Evolutionary conservation across 2,113 vertebrate genomes (phyloP).

Genomic region (Nanger granti): DNA sequence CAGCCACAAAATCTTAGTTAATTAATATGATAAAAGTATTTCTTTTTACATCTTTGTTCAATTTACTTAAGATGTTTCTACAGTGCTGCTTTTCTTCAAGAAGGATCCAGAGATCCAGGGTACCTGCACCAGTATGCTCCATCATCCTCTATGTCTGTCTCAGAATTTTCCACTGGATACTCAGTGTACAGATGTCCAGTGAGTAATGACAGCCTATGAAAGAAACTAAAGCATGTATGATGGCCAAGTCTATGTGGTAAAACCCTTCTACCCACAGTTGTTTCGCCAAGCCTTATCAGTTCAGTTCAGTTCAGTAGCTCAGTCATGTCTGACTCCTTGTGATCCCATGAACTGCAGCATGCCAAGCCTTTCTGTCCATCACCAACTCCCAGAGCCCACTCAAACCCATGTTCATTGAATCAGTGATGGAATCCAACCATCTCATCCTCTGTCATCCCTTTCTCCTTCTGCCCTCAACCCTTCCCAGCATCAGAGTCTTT

Average conservation of each 20-base stretch:
- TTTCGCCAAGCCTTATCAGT: not conserved
- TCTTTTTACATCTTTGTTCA: not conserved
- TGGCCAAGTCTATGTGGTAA: not conserved
- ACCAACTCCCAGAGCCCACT: not conserved
- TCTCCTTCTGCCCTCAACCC: not conserved
- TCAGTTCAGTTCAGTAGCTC: not conserved
- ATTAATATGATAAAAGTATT: not conserved
- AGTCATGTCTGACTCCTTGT: not conserved
- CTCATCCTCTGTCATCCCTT: not conserved
- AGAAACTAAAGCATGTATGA: not conserved
- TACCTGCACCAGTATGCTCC: not conserved
- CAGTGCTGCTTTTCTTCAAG: not conserved
- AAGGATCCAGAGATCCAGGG: not conserved
- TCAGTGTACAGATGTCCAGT: not conserved
- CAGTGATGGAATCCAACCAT: not conserved
- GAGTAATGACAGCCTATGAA: not conserved
- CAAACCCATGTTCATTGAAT: not conserved
- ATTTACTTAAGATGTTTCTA: not conserved
- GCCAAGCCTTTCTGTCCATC: not conserved
- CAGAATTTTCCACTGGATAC: not conserved
- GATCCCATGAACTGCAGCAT: not conserved
- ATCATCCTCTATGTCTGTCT: accelerated
- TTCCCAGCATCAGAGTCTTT: not conserved
- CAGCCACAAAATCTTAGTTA: not conserved
- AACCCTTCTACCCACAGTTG: not conserved